Percentiles rank a stretch among this genome's conserved stretches.
Evolutionary conservation across 92 coral and sea anemone genomes (phyloP).

Genomic region (Parazoanthus atlanticus): DNA sequence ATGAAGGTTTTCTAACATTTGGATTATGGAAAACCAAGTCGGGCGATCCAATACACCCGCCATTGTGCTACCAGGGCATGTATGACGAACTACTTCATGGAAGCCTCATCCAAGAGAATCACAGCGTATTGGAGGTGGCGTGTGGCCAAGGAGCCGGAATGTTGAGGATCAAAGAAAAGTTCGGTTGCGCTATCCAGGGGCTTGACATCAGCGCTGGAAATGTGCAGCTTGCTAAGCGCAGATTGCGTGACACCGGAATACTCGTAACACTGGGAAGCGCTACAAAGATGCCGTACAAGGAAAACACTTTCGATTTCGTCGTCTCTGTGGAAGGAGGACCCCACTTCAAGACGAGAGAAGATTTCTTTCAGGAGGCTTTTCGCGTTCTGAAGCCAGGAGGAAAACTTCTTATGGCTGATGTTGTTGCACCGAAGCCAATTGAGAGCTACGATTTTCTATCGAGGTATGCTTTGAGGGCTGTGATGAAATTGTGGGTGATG

Average conservation of each 20-base stretch:
- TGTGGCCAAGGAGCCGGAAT: constrained; percentile 53
- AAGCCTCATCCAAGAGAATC: constrained; percentile 39
- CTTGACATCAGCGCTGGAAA: constrained; percentile 52
- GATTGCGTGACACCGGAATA: constrained; percentile 60
- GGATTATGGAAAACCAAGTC: constrained; percentile 52
- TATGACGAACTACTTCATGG: constrained; percentile 45
- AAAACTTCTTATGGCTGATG: constrained; percentile 49
- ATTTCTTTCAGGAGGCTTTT: constrained; percentile 55
- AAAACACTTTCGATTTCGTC: constrained; percentile 48
- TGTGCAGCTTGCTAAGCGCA: constrained; percentile 41
- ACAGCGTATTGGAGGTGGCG: constrained; percentile 45
- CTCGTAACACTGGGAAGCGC: constrained; percentile 54
- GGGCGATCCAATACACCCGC: constrained; percentile 32
- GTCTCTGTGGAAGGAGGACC: constrained; percentile 62
- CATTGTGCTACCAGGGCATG: constrained; percentile 29
- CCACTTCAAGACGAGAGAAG: constrained; percentile 49
- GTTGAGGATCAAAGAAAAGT: constrained; percentile 26
- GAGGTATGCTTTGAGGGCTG: background rate
- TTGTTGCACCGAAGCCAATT: constrained; percentile 11
- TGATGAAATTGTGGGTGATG: constrained; percentile 29
- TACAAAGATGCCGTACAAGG: constrained; percentile 51
- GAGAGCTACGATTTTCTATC: constrained; percentile 15
- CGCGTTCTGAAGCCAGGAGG: constrained; percentile 70
- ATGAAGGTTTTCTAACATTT: constrained; percentile 48
- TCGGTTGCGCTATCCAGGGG: constrained; percentile 37